A percentile compares a stretch with the other conserved stretches of the same genome.
phyloP scores from a whole-genome alignment of 2,797 vertebrate species.

The Mormyrus proboscirostris region DNA sequence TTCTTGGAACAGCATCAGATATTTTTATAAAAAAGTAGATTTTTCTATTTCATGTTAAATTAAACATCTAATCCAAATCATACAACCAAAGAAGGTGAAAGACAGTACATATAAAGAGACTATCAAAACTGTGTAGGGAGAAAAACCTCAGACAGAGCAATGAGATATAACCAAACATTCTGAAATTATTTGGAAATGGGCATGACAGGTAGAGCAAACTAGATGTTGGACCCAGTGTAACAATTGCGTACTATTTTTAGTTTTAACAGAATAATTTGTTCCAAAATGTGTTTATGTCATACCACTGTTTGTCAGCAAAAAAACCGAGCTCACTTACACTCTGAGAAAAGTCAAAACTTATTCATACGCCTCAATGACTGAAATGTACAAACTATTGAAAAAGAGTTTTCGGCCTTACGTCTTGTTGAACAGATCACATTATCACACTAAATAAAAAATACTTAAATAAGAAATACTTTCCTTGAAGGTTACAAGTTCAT shows the following conservation, averaged over 20 bases:
- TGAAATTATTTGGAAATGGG: background rate
- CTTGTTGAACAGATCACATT: background rate
- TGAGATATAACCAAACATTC: background rate
- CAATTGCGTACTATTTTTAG: background rate
- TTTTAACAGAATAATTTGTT: background rate
- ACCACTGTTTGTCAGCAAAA: background rate
- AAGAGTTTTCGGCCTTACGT: background rate
- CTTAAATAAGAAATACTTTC: background rate
- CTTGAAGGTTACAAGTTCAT: background rate
- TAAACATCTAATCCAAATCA: background rate
- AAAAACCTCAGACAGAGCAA: background rate
- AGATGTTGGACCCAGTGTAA: background rate
- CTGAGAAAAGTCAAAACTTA: background rate
- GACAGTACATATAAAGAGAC: background rate
- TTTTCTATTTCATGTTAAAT: background rate
- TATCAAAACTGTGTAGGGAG: background rate
- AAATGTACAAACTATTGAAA: background rate
- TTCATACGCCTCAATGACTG: background rate
- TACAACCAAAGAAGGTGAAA: background rate
- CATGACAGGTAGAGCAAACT: background rate
- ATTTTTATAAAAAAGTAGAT: background rate
- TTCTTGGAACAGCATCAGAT: background rate
- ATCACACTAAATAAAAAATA: background rate
- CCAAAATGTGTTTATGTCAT: background rate
- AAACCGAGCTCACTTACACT: background rate